Percentiles rank a stretch among this genome's conserved stretches.
phyloP scores from a whole-genome alignment of 2,888 invertebrate genomes.

The Amblyjoppa fuscipennis region DNA sequence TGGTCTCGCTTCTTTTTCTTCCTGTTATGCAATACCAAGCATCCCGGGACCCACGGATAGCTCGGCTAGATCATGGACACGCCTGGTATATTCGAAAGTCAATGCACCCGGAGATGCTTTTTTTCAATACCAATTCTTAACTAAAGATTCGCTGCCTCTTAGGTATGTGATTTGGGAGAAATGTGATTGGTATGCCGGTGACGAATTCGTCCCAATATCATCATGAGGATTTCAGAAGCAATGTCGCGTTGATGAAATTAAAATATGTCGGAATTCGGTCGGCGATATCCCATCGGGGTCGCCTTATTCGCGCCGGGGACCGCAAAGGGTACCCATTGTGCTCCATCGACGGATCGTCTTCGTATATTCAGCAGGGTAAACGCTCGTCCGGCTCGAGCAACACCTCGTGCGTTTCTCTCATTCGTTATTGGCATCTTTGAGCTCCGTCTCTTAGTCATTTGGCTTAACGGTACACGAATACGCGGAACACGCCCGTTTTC shows the following conservation, averaged over 20 bases:
- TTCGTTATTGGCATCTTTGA: constrained; percentile 16
- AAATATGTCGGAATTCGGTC: constrained; percentile 60
- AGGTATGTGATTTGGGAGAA: constrained; percentile 4
- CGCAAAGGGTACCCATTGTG: constrained; percentile 77
- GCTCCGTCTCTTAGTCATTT: constrained; percentile 41
- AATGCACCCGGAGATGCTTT: neutral
- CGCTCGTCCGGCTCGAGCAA: constrained; percentile 67
- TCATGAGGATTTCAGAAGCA: neutral
- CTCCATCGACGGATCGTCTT: constrained; percentile 76
- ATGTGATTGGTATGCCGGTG: constrained; percentile 42
- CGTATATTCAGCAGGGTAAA: constrained; percentile 83
- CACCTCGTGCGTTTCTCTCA: constrained; percentile 16
- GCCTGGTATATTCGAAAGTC: constrained; percentile 8
- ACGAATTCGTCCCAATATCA: constrained; percentile 33
- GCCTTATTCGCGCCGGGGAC: constrained; percentile 50
- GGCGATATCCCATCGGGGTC: constrained; percentile 60
- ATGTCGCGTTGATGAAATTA: constrained; percentile 7
- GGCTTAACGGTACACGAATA: constrained; percentile 59
- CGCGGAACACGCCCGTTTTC: constrained; percentile 56
- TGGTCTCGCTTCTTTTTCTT: constrained; percentile 52
- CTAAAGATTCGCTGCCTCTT: neutral
- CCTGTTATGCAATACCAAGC: constrained; percentile 63
- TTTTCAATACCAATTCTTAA: neutral
- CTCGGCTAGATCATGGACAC: constrained; percentile 14
- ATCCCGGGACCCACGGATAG: constrained; percentile 34